These are phyloP conservation scores for Alexandromys fortis DNA, from an alignment of 2,113 vertebrate species.

Conservation along the genomic window DNA sequence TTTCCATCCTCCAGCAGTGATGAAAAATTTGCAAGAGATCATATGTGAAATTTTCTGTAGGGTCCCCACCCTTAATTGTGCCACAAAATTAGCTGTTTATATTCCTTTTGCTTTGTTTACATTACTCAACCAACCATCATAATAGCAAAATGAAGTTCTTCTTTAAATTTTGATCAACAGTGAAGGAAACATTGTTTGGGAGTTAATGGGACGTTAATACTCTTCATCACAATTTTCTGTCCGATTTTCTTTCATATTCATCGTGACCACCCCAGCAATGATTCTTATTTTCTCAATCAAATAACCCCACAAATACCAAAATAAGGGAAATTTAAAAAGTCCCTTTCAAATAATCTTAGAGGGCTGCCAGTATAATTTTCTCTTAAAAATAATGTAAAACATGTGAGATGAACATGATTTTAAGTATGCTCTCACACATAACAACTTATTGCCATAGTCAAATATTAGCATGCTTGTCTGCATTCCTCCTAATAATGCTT, in stretches of 20 bases:
- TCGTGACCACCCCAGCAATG: not conserved
- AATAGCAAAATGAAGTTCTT: not conserved
- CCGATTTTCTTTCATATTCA: not conserved
- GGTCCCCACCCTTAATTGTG: too few relatives aligned
- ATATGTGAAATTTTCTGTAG: too few relatives aligned
- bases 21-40: too few relatives aligned
- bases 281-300: not conserved
- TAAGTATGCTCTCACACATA: not conserved
- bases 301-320: not conserved
- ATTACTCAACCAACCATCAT: not conserved
- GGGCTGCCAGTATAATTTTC: not conserved
- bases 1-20: too few relatives aligned
- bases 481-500: not conserved
- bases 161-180: not conserved
- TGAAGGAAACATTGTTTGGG: not conserved
- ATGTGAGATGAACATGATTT: too few relatives aligned
- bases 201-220: not conserved
- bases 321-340: not conserved
- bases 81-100: too few relatives aligned
- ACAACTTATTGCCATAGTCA: not conserved
- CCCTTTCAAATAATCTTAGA: not conserved
- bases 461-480: not conserved
- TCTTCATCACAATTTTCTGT: too few relatives aligned
- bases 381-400: not conserved
- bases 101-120: too few relatives aligned